Evolutionary conservation across 2,888 invertebrate genomes (phyloP), one percentile per base, ranked within the genome.

Genomic region (Dryobotodes eremita): DNA sequence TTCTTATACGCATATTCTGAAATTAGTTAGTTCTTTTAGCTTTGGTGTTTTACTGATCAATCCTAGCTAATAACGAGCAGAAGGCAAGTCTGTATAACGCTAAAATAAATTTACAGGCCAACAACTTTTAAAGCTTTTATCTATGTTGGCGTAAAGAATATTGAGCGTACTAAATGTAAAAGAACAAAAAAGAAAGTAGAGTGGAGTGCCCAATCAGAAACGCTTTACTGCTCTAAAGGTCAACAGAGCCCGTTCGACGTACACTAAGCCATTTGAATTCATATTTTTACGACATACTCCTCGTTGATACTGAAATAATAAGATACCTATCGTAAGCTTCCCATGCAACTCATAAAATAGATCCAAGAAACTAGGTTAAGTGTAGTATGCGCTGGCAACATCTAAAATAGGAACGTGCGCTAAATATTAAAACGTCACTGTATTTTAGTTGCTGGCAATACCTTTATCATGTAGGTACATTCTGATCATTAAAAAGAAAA

Each of bases 351-450:
- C 78, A 59, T 87, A 86, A 86, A 87, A 86, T 78, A 80, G 66
- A 78, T 81, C 74, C 66, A n/a, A 48, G 76, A 69, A 85, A 83
- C 65, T 86, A 36, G 83, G 86, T 85, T 87, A 85, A 87, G 88
- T 83, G 79, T 62, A 78, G 68, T 48, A 72, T 70, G 75, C 66
- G 69, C 79, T 76, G 42, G 75, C 76, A 86, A 79, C 76, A 76
- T 66, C 15, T 86, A 65, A 62, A 71, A 75, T n/a, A n/a, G 65
- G 36, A 65, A 75, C 68, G 23, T 46, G 42, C 23, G 53, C 57
- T 77, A 71, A 85, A 82, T 77, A 72, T 77, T 66, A 75, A 42
- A 31, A 13, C n/a, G 62, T 62, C 61, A 72, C 42, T 70, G 48
- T 64, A 65, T 65, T 77, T 73, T 74, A 69, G 74, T 53, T 3